Evolutionary conservation across 2,797 vertebrate genomes (phyloP), one percentile per base, ranked within the genome.

Genomic region (Echiichthys vipera): DNA sequence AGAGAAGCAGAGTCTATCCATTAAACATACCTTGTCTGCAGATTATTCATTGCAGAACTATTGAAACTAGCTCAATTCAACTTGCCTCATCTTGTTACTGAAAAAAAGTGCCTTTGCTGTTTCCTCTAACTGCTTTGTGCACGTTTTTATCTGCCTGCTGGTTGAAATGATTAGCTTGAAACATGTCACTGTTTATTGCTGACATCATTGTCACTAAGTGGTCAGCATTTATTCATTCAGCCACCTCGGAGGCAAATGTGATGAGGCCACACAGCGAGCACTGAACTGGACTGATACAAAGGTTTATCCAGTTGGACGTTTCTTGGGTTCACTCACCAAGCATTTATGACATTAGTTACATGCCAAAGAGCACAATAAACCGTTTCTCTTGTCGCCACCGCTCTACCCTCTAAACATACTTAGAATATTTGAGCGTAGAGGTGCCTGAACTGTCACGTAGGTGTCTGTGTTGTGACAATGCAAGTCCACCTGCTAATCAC

Each of bases 291-390:
- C 65, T 69, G 71, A 87, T 64, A 46, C 62, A 50, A 72, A 68
- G 65, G 59, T 74, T 87, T 67, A 81, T 77, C 71, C 63, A 67
- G 55, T 73, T 25, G 46, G 66, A 83, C 54, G 24, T 69, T 77
- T 88, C 83, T 76, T 78, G 81, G 61, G 72, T 79, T 88, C 86
- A 80, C 72, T 88, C 79, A 74, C 57, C 81, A 76, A 84, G 74
- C 81, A 65, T 70, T 73, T 84, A 86, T 79, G 78, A 82, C 43
- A 89, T 91, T 89, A 90, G 55, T 83, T 56, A 83, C 91, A 91
- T 73, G 78, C 75, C 85, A 84, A 45, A 62, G 74, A 81, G 78
- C 75, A 63, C 65, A 70, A 79, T 71, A 75, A 74, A 81, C 75
- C 54, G 46, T 58, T 84, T 65, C 59, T 69, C 75, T 73, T 32